Base-by-base conservation (phyloP, 2,888 invertebrate genomes). In the Meteorus cinctellus region DNA sequence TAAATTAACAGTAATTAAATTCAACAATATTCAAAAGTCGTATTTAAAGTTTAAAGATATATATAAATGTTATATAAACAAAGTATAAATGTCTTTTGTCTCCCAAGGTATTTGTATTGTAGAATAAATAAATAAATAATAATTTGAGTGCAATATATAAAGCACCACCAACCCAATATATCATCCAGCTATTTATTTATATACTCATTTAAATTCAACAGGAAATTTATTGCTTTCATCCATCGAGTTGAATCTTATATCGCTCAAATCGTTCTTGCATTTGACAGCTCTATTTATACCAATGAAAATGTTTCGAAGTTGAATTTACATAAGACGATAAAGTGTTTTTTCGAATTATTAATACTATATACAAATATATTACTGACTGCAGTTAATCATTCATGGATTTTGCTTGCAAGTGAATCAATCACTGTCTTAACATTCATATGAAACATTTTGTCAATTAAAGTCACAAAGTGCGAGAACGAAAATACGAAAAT, bases 161-260 rank as follows among this genome's bases (percentile, higher is more conserved):
- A 55, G 4, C 8, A 55, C 1, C 1, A 19, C 55, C n/a, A 19
- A 4, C 55, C 1, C 55, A n/a, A 19, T 55, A 55, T 19, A 55
- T 55, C 55, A 55, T 55, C 55, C 1, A 8, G 55, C 55, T 55
- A 55, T 19, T 55, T 41, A 41, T 41, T 55, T 55, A 55, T 55
- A 55, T 24, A 24, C 55, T 19, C 19, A 55, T 55, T 24, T 55
- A 55, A 55, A 55, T 55, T 55, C 55, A 55, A 55, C 55, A 55
- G 19, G 55, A 41, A 65, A 65, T 65, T 34, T 36, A 65, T 65
- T 36, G 31, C 62, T 62, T 62, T 62, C 62, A 29, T 62, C 59
- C 62, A 62, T 62, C 31, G 31, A 12, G 62, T 29, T 62, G 31
- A 62, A 62, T 62, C 27, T 62, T 62, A 62, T 62, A 29, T 29